Percentiles rank a stretch among this genome's conserved stretches.
Evolutionary conservation across 1,140 invertebrate genomes (phyloP).

Genomic region (Samia ricini): DNA sequence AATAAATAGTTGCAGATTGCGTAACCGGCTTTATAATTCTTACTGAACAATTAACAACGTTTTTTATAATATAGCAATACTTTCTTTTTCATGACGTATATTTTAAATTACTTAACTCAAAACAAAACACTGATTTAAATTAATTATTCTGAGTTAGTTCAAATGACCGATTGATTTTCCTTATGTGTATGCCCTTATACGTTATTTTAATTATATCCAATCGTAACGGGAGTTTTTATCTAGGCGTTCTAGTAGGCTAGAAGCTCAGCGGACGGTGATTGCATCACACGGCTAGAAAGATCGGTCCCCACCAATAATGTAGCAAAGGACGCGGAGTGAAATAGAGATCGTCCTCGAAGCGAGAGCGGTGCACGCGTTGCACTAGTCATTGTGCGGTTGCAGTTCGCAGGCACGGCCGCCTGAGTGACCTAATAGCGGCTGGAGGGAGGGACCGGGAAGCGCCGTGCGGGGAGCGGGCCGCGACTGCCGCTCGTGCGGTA

Average conservation of each 20-base stretch:
- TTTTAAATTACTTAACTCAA: too few relatives aligned
- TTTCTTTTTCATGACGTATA: neutral
- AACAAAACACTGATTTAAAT: neutral
- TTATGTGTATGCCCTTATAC: neutral
- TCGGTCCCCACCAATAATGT: slow-evolving; percentile 74
- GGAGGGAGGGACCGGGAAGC: slow-evolving; percentile 71
- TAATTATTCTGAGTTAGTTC: too few relatives aligned
- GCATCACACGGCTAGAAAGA: slow-evolving; percentile 74
- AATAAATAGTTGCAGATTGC: slow-evolving; percentile 44
- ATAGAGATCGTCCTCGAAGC: slow-evolving; percentile 77
- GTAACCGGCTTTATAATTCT: slow-evolving; percentile 49
- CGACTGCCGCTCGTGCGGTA: slow-evolving; percentile 64
- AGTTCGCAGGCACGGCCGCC: slow-evolving; percentile 69
- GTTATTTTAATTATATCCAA: slow-evolving; percentile 13
- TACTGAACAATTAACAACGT: neutral
- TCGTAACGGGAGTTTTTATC: slow-evolving; percentile 43
- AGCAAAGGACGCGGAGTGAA: slow-evolving; percentile 74
- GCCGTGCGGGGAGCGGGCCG: slow-evolving; percentile 57
- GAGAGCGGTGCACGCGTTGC: slow-evolving; percentile 75
- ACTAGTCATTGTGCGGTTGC: slow-evolving; percentile 73
- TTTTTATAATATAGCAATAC: neutral
- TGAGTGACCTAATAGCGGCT: slow-evolving; percentile 74
- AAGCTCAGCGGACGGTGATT: slow-evolving; percentile 55
- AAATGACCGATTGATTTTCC: neutral
- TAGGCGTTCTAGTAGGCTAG: slow-evolving; percentile 45